These are phyloP conservation scores for Crypturellus tataupa DNA, from an alignment of 2,797 vertebrate species.

Conservation along the genomic window DNA sequence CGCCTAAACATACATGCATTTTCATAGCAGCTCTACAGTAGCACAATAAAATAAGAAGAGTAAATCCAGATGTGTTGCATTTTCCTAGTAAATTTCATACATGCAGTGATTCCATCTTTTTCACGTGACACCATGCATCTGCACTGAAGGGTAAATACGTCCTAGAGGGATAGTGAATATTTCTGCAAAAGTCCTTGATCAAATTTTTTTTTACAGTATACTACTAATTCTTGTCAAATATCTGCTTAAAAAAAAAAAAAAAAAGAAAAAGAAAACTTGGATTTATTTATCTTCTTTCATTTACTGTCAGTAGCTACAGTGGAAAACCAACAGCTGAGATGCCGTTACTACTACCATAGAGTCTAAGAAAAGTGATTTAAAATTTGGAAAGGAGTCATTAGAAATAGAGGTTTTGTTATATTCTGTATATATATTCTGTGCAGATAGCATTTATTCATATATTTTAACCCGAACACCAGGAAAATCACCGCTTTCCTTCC, in stretches of 20 bases:
- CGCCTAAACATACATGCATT: background rate
- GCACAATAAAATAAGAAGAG: background rate
- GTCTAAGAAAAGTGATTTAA: background rate
- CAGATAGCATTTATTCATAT: background rate
- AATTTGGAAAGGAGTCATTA: background rate
- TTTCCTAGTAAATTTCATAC: background rate
- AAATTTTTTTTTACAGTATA: background rate
- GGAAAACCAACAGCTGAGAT: background rate
- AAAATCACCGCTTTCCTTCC: background rate
- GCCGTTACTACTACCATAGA: background rate
- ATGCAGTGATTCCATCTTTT: background rate
- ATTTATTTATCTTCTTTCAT: background rate
- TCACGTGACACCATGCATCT: background rate
- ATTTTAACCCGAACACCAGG: background rate
- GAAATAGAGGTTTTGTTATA: background rate
- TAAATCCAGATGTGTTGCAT: background rate
- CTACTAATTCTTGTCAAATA: background rate
- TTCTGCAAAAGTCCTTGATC: fast-evolving
- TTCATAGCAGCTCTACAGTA: background rate
- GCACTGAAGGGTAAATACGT: background rate
- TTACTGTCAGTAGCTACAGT: background rate
- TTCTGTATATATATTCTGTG: fast-evolving
- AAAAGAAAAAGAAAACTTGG: background rate
- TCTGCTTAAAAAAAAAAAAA: too few species aligned
- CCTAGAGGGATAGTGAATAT: background rate